phyloP scores from a whole-genome alignment of 2,113 vertebrate genomes.

The Felis catus region DNA sequence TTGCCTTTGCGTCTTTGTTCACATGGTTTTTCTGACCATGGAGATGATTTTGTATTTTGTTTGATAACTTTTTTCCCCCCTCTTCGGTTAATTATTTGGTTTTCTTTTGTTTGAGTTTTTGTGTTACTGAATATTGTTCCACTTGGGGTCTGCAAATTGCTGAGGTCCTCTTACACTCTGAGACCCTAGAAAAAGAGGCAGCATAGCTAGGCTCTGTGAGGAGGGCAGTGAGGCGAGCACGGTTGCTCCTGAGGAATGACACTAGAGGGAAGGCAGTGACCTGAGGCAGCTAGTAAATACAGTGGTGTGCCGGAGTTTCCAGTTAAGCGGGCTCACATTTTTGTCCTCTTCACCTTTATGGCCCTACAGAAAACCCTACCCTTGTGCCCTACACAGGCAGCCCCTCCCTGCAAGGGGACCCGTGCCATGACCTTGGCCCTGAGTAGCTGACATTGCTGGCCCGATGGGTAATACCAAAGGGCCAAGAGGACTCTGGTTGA shows the following conservation, averaged over 20 bases:
- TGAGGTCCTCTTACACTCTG: background rate
- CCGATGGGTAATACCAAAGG: background rate
- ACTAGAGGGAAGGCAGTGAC: background rate
- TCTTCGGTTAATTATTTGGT: slow-evolving; percentile 3
- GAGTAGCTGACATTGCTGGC: background rate
- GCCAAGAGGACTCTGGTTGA: slow-evolving; percentile 29
- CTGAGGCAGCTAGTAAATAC: background rate
- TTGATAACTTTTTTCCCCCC: background rate
- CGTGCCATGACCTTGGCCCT: slow-evolving; percentile 20
- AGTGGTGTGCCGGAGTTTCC: background rate
- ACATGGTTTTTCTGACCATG: background rate
- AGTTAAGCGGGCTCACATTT: slow-evolving; percentile 33
- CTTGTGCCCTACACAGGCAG: background rate
- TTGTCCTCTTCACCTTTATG: slow-evolving; percentile 49
- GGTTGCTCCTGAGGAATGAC: background rate
- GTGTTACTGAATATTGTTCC: background rate
- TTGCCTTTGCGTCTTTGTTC: background rate
- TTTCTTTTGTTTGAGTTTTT: slow-evolving; percentile 4
- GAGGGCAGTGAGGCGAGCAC: background rate
- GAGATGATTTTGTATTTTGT: background rate
- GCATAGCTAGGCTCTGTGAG: background rate
- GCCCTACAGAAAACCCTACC: background rate
- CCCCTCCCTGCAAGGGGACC: background rate
- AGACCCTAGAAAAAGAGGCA: background rate
- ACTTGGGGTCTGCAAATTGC: background rate